Evolutionary conservation across 2,797 vertebrate species (phyloP), one percentile per base, ranked within the genome.

Genomic region (Acrocephalus scirpaceus): DNA sequence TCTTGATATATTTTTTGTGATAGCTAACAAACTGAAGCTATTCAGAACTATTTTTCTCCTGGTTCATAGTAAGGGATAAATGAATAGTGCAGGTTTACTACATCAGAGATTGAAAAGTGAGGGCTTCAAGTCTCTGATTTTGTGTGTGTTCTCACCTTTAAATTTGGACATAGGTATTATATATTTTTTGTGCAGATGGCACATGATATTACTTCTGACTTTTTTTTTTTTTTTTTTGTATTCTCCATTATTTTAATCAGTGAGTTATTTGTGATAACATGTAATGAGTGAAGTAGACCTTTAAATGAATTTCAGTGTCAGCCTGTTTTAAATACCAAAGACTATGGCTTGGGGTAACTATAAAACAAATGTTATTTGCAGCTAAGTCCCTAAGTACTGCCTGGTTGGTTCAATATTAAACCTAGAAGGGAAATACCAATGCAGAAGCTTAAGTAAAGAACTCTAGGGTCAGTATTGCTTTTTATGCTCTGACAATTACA

Each of bases 261-360:
- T 10, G 40, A 56, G 17, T 36, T 79, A 47, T 86, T 86, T 91
- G 17, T 54, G 25, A 78, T 73, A 90, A 53, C 38, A 45, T 29
- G 19, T 23, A 58, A 62, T 79, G 42, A 62, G n/a, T 86, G 74
- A 91, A 93, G 30, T 60, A 79, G 80, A 90, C 38, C 81, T 95
- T 92, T 91, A 90, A 93, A 56, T 71, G 16, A 88, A 75, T 91
- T 92, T 62, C 75, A 48, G 27, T 65, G n/a, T 86, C 62, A 92
- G 47, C 42, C 67, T 88, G 17, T 86, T 96, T 91, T 91, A 96
- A 96, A 96, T 95, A 93, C 51, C 90, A 93, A 88, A 82, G 17
- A 2, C 20, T 36, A 20, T 95, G 32, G 61, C 72, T 94, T 87
- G 73, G 73, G 80, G 53, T 81, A 86, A 81, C 51, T 36, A 34